phyloP scores from a whole-genome alignment of 2,797 vertebrate genomes.

The Discoglossus pictus region DNA sequence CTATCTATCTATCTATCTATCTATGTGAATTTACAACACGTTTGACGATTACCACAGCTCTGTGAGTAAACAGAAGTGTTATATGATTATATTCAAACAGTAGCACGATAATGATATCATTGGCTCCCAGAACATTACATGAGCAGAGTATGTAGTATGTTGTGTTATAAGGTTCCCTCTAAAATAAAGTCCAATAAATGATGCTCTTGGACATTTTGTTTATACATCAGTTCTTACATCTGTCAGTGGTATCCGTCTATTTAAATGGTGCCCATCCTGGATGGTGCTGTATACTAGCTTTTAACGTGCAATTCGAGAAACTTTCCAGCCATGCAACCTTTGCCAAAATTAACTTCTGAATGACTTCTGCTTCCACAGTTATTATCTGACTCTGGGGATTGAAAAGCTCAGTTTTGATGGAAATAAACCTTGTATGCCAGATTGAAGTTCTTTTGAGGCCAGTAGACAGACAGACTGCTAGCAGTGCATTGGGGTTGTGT shows the following conservation, averaged over 20 bases:
- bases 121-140: no score
- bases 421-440: slow-evolving; percentile 45
- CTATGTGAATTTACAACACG: no score
- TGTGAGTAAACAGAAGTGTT: no score
- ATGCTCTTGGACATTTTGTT: no score
- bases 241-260: not conserved
- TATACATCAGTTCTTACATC: no score
- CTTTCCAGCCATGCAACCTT: slow-evolving; percentile 32
- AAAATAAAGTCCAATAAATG: no score
- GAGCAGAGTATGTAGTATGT: no score
- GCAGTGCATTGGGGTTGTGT: slow-evolving; percentile 9
- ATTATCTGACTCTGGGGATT: slow-evolving; percentile 46
- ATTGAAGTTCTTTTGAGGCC: slow-evolving; percentile 45
- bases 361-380: slow-evolving; percentile 50
- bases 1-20: no score
- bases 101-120: no score
- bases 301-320: slow-evolving; percentile 42
- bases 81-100: no score
- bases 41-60: no score
- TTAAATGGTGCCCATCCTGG: slow-evolving; percentile 17
- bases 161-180: no score
- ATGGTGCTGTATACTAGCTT: slow-evolving; percentile 13
- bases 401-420: slow-evolving; percentile 47
- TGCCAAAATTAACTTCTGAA: slow-evolving; percentile 50
- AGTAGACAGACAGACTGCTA: slow-evolving; percentile 44